phyloP scores from a whole-genome alignment of 1,140 invertebrate species.

The Drosophila orena region DNA sequence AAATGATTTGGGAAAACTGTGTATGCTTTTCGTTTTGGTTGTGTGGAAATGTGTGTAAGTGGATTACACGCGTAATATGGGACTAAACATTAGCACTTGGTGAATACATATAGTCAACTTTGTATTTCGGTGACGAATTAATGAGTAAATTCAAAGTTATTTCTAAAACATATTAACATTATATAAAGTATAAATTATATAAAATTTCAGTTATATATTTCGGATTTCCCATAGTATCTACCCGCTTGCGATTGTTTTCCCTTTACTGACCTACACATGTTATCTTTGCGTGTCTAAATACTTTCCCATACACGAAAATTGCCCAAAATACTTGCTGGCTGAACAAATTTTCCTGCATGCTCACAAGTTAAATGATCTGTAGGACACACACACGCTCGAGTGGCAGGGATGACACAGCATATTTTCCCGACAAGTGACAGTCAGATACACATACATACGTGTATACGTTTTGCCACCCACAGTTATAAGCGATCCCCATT shows the following conservation, averaged over 20 bases:
- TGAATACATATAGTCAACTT: background rate
- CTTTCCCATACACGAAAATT: slow-evolving; percentile 31
- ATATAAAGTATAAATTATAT: too few relatives aligned
- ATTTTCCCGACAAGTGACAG: slow-evolving; percentile 43
- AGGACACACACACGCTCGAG: slow-evolving; percentile 50
- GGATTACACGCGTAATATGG: slow-evolving; percentile 26
- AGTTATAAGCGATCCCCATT: slow-evolving; percentile 31
- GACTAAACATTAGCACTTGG: background rate
- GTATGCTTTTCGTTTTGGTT: slow-evolving; percentile 12
- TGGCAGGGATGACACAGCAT: slow-evolving; percentile 61
- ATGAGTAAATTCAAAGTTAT: too few relatives aligned
- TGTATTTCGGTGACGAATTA: background rate
- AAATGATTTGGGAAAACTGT: slow-evolving; percentile 32
- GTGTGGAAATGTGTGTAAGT: slow-evolving; percentile 9
- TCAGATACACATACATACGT: background rate
- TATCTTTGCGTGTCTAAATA: slow-evolving; percentile 16
- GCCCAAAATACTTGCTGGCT: slow-evolving; percentile 28
- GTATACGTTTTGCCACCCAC: slow-evolving; percentile 61
- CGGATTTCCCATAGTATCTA: background rate
- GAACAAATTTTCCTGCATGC: slow-evolving; percentile 39
- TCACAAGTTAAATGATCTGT: slow-evolving; percentile 57
- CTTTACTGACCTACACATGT: slow-evolving; percentile 19
- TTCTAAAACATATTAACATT: too few relatives aligned
- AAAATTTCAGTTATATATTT: too few relatives aligned
- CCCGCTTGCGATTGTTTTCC: background rate